Percentiles rank a stretch among this genome's conserved stretches.
These are phyloP conservation scores for Parapristionchus giblindavisi DNA, from an alignment of 2,888 invertebrate genomes.

Conservation along the genomic window DNA sequence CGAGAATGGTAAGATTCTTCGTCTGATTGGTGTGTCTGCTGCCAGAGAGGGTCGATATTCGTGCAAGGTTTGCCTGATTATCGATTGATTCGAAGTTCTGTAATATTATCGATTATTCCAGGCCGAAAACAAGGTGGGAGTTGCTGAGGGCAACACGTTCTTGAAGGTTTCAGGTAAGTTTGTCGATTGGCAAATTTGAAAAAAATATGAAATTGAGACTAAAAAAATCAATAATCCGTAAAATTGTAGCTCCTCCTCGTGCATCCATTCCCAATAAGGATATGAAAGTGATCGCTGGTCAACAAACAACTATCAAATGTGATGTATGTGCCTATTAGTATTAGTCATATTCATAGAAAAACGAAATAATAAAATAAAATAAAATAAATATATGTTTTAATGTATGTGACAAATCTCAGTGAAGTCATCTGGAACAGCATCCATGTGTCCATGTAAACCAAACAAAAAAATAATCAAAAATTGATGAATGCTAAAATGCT, in stretches of 20 bases:
- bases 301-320: constrained; percentile 71
- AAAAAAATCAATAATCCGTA: too few relatives aligned
- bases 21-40: constrained; percentile 42
- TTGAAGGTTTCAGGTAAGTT: constrained; percentile 60
- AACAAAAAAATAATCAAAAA: background rate
- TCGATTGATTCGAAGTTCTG: background rate
- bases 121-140: constrained; percentile 71
- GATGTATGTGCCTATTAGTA: too few relatives aligned
- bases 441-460: constrained; percentile 46
- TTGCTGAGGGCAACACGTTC: constrained; percentile 66
- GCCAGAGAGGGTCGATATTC: constrained; percentile 69
- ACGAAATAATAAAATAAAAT: too few relatives aligned
- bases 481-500: background rate
- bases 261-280: constrained; percentile 55
- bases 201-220: background rate
- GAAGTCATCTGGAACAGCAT: too few relatives aligned
- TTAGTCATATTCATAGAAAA: too few relatives aligned
- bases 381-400: too few relatives aligned
- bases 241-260: constrained; percentile 63
- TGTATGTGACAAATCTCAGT: too few relatives aligned
- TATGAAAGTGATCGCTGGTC: constrained; percentile 69
- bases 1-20: constrained; percentile 39
- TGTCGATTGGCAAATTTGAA: background rate
- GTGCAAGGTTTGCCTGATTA: constrained; percentile 25
- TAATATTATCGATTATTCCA: constrained; percentile 40